Evolutionary conservation across 2,888 invertebrate genomes (phyloP), one percentile per base, ranked within the genome.

Genomic region (Melinaea marsaeus): DNA sequence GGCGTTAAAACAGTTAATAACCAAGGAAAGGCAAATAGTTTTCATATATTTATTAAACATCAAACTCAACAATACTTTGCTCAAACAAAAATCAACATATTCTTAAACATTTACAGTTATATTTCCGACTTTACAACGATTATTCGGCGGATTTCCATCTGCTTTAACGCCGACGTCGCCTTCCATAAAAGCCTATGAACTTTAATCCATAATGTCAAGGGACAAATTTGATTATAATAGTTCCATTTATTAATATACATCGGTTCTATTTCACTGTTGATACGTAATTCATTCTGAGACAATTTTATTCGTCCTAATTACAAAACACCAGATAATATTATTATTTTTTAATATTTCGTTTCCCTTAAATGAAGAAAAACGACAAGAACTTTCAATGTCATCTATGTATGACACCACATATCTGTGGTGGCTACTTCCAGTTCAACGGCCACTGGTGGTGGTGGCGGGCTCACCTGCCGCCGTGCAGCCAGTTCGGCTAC

Each of bases 161-260:
- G 85, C 84, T 87, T 88, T 88, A 88, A 87, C 84, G 87, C 88
- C 87, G 85, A 88, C 86, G 75, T 81, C 84, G 75, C 80, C 80
- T 77, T 42, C 75, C 72, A 74, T 68, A 55, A 51, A 51, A 9
- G 42, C 42, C 51, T 45, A 32, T 11, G 9, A 54, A 63, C 32
- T 48, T 45, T 6, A 4, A 4, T 13, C n/a, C 45, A 13, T 32
- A 45, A 37, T 45, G 35, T 34, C 33, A 55, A n/a, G 32, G 11
- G 9, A 13, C 34, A 32, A 5, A 22, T 13, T 11, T 32, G 7
- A 33, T 45, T 37, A 37, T 37, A 6, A 37, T 4, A 37, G 7
- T 37, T 37, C 37, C 37, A 37, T 37, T 37, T 7, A 37, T 37
- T 37, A 37, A 37, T 37, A 37, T 5, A 9, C 9, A 42, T 42